Evolutionary conservation across 2,113 vertebrate species (phyloP).

Genomic region (Hemicordylus capensis): DNA sequence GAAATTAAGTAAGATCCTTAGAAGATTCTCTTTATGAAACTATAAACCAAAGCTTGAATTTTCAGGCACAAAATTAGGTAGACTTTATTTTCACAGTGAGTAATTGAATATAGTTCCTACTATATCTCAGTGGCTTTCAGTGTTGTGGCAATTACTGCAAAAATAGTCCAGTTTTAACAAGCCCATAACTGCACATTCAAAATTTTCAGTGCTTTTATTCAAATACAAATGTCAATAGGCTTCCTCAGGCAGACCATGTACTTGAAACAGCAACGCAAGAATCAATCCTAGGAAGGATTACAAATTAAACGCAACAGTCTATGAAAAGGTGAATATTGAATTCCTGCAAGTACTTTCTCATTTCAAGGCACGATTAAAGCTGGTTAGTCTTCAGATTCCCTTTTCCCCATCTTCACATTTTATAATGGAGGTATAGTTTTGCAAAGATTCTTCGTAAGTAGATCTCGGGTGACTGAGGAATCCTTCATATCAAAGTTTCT

Average conservation of each 20-base stretch:
- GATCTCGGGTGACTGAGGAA: constrained; percentile 60
- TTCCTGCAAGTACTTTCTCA: constrained; percentile 64
- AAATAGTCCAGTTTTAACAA: constrained; percentile 71
- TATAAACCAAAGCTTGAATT: constrained; percentile 63
- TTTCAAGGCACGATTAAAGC: constrained; percentile 54
- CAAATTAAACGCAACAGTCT: constrained; percentile 68
- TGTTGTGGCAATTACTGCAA: constrained; percentile 68
- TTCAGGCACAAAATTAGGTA: constrained; percentile 65
- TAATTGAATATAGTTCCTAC: constrained; percentile 58
- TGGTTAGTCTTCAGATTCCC: constrained; percentile 55
- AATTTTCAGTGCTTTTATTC: constrained; percentile 55
- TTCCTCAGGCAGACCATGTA: constrained; percentile 57
- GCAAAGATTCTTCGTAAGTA: constrained; percentile 64
- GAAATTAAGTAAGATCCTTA: constrained; percentile 63
- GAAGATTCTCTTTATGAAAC: constrained; percentile 73
- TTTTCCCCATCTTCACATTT: constrained; percentile 70
- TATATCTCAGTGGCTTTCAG: constrained; percentile 64
- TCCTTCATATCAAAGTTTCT: constrained; percentile 78
- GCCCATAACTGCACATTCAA: constrained; percentile 68
- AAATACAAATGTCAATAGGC: constrained; percentile 59
- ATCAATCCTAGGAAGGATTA: constrained; percentile 60
- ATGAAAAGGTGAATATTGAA: constrained; percentile 59
- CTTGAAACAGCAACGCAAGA: constrained; percentile 59
- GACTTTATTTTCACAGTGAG: constrained; percentile 70
- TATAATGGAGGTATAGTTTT: constrained; percentile 51